These are phyloP conservation scores for Clanis bilineata DNA, from an alignment of 2,888 invertebrate species.

Conservation along the genomic window DNA sequence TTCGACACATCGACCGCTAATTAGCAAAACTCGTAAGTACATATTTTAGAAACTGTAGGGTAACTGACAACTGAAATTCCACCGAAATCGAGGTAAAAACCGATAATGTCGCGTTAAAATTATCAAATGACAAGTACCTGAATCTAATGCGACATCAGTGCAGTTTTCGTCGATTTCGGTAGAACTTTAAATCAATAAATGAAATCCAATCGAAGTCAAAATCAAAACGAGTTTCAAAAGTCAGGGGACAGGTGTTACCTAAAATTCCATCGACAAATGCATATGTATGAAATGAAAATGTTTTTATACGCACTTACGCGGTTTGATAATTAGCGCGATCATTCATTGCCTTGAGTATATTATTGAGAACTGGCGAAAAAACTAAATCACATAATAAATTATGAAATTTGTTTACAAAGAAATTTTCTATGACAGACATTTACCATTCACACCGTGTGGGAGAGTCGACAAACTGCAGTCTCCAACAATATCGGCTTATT, in stretches of 20 bases:
- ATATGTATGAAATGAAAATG: not conserved
- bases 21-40: not conserved
- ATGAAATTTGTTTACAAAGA: not conserved
- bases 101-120: too few relatives aligned
- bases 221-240: too few relatives aligned
- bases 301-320: not conserved
- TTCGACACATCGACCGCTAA: not conserved
- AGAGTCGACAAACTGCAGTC: not conserved
- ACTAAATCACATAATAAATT: not conserved
- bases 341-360: not conserved
- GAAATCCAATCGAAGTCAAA: too few relatives aligned
- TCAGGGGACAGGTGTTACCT: too few relatives aligned
- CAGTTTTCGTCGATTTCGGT: too few relatives aligned
- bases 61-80: too few relatives aligned
- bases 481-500: not conserved
- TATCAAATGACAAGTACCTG: too few relatives aligned
- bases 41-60: not conserved
- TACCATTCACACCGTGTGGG: not conserved
- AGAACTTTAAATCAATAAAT: too few relatives aligned
- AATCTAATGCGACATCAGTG: too few relatives aligned
- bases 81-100: too few relatives aligned
- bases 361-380: constrained; percentile 1
- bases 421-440: not conserved
- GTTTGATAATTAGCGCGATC: not conserved
- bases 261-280: not conserved